Evolutionary conservation across 2,797 vertebrate genomes (phyloP).

Genomic region (Lutjanus campechanus): DNA sequence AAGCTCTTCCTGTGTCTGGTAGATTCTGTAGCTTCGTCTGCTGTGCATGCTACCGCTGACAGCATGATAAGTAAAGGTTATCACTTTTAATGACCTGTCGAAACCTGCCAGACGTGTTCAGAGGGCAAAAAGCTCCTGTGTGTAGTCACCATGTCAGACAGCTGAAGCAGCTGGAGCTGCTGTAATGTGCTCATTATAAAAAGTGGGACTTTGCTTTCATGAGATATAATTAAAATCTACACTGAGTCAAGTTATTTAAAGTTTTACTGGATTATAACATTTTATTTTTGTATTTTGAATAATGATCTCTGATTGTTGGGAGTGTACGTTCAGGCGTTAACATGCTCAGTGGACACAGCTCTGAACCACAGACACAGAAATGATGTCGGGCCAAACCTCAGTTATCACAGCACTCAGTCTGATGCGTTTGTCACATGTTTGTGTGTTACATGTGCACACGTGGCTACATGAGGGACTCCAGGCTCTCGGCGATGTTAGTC

Average conservation of each 20-base stretch:
- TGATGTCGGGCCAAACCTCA: background rate
- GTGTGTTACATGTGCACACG: conserved; percentile 10
- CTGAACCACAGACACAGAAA: conserved; percentile 9
- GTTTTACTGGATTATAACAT: background rate
- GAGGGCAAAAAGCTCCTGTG: background rate
- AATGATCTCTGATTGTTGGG: conserved; percentile 3
- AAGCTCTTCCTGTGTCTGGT: conserved; percentile 3
- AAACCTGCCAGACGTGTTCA: background rate
- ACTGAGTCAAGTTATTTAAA: background rate
- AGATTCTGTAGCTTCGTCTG: conserved; percentile 20
- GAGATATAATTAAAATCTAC: background rate
- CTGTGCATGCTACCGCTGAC: conserved; percentile 15
- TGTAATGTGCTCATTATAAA: background rate
- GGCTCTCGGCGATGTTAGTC: conserved; percentile 90
- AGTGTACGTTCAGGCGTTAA: conserved; percentile 17
- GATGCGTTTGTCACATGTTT: background rate
- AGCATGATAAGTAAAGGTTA: background rate
- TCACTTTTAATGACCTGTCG: conserved; percentile 18
- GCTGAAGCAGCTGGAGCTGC: background rate
- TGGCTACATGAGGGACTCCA: conserved; percentile 96
- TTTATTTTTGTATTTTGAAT: background rate
- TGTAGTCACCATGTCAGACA: background rate
- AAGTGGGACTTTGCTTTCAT: background rate
- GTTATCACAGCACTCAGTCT: background rate
- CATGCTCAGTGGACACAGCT: conserved; percentile 29